A percentile compares a stretch with the other conserved stretches of the same genome.
Evolutionary conservation across 2,113 vertebrate genomes (phyloP).

Genomic region (Columbina picui): DNA sequence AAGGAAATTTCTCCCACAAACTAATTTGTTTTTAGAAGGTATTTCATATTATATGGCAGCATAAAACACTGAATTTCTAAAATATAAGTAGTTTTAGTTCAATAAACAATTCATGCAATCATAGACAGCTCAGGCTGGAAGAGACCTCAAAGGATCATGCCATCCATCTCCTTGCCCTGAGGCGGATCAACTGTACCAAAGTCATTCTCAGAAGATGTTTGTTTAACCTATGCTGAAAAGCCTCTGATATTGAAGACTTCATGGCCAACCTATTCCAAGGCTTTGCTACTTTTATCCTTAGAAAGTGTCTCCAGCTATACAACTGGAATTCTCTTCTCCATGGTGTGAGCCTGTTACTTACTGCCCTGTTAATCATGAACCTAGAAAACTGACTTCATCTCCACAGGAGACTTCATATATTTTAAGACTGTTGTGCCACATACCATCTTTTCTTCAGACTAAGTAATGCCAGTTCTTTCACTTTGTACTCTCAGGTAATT

Average conservation of each 20-base stretch:
- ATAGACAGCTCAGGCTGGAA: not conserved
- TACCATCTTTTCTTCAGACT: not conserved
- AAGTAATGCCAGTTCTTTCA: not conserved
- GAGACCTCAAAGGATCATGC: not conserved
- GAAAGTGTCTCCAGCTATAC: not conserved
- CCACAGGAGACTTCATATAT: not conserved
- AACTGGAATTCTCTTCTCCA: not conserved
- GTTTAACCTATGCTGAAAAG: slow-evolving; percentile 3
- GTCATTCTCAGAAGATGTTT: slow-evolving; percentile 5
- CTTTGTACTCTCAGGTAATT: not conserved
- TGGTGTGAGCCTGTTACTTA: not conserved
- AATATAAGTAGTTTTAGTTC: not conserved
- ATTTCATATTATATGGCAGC: not conserved
- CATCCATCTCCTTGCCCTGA: not conserved
- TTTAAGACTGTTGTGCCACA: not conserved
- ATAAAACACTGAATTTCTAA: not conserved
- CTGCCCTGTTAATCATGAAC: not conserved
- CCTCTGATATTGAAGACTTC: not conserved
- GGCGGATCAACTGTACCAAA: not conserved
- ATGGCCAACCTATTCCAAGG: not conserved
- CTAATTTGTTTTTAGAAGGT: not conserved
- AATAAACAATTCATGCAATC: not conserved
- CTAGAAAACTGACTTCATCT: not conserved
- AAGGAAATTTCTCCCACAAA: not conserved
- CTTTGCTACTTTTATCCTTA: not conserved